These are phyloP conservation scores for Papilio xuthus DNA, from an alignment of 1,140 invertebrate species.

Conservation along the genomic window DNA sequence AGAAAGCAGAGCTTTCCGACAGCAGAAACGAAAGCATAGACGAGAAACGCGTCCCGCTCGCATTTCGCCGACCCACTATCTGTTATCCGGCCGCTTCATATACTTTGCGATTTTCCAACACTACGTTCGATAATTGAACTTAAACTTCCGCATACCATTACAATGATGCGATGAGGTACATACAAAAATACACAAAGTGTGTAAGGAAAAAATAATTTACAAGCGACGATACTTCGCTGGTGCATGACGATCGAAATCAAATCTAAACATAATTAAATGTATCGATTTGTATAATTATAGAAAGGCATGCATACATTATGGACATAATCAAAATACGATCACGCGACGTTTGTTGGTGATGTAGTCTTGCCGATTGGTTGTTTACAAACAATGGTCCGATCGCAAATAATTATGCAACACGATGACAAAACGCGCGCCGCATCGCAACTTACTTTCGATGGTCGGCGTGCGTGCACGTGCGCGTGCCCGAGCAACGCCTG, in stretches of 20 bases:
- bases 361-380: constrained; percentile 65
- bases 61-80: constrained; percentile 63
- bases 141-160: constrained; percentile 54
- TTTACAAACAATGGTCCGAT: constrained; percentile 78
- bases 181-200: not conserved
- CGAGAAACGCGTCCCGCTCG: constrained; percentile 49
- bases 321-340: constrained; percentile 63
- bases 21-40: constrained; percentile 38
- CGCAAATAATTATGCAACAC: constrained; percentile 78
- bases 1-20: constrained; percentile 56
- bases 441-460: constrained; percentile 74
- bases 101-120: not conserved
- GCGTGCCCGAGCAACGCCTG: constrained; percentile 27
- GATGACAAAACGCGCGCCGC: constrained; percentile 65
- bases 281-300: constrained; percentile 37
- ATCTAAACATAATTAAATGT: constrained; percentile 26
- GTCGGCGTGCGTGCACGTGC: constrained; percentile 57
- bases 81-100: constrained; percentile 42
- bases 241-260: constrained; percentile 18
- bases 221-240: not conserved
- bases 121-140: constrained; percentile 27
- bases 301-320: constrained; percentile 48
- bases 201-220: constrained; percentile 4
- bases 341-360: constrained; percentile 60
- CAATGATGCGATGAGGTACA: constrained; percentile 6